Evolutionary conservation across 1,140 invertebrate species (phyloP), one percentile per base, ranked within the genome.

Genomic region (Lysiphlebus fabarum): DNA sequence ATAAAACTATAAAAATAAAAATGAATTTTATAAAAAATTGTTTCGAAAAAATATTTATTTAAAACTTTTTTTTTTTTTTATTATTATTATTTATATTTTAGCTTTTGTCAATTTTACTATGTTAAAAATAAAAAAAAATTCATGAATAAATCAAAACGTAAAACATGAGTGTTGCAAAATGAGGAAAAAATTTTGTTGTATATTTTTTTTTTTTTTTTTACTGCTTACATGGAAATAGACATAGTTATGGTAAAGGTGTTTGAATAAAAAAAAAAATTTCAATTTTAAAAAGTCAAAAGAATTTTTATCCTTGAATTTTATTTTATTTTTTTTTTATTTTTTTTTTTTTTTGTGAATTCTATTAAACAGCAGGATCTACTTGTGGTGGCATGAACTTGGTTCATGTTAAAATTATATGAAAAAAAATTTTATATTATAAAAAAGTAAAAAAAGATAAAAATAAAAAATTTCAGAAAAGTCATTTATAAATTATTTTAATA

Each of bases 191-290:
- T n/a, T n/a, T n/a, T n/a, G n/a, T n/a, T n/a, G n/a, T n/a, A 26
- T 2, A 26, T 26, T 26, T 26, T 2, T 26, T 2, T 26, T 26
- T 26, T 26, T 26, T 26, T 26, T 26, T 26, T 26, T 26, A 26
- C 17, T 26, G 17, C 17, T 26, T 26, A 26, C 41, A 12, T 12
- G 41, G 2, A 43, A 12, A 43, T 10, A 43, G 12, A 43, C 12
- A 7, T 37, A 50, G 7, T 33, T 49, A 49, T 26, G 7, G n/a
- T 5, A 33, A 44, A 14, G n/a, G 38, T 33, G 5, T 33, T n/a
- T 51, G 41, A 47, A n/a, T n/a, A n/a, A n/a, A n/a, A n/a, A n/a
- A n/a, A n/a, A 59, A 53, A 53, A 51, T 53, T 59, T 53, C 50
- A 59, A 42, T 37, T 36, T 53, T 10, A 34, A 10, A 9, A 59